These are phyloP conservation scores for Megalurothrips usitatus DNA, from an alignment of 2,888 invertebrate genomes.

Conservation along the genomic window DNA sequence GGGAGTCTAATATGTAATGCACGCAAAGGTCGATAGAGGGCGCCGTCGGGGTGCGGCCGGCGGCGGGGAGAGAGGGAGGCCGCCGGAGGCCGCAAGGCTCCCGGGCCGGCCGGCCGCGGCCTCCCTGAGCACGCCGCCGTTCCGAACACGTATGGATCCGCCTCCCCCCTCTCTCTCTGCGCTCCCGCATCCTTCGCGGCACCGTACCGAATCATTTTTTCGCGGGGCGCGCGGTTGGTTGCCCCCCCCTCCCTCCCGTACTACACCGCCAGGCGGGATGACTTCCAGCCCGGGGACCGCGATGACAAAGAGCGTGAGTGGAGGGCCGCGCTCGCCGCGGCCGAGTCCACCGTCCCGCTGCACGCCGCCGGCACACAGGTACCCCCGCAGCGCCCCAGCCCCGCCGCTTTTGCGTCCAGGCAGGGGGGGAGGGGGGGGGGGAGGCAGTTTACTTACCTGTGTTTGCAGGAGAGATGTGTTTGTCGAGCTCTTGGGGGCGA, in stretches of 20 bases:
- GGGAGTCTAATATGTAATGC: not conserved
- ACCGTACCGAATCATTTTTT: no score
- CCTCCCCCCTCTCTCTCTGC: not conserved
- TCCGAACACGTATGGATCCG: slow-evolving; percentile 13
- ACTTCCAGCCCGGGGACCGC: no score
- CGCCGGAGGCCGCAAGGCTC: not conserved
- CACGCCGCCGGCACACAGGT: no score
- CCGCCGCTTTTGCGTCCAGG: not conserved
- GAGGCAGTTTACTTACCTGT: not conserved
- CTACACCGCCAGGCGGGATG: no score
- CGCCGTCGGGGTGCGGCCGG: not conserved
- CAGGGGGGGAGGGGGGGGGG: no score
- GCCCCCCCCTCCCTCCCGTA: no score
- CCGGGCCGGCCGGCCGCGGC: not conserved
- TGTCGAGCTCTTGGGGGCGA: not conserved
- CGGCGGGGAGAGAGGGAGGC: not conserved
- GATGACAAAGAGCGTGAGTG: no score
- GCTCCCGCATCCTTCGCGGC: no score
- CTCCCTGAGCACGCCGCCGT: not conserved
- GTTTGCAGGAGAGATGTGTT: not conserved
- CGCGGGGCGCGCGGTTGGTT: no score
- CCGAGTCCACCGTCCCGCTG: no score
- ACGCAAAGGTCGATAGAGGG: not conserved
- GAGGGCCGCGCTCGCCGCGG: no score
- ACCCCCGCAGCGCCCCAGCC: not conserved